Conservation (phyloP, 2,888 invertebrate genomes). For the Epistrophe eligans region DNA sequence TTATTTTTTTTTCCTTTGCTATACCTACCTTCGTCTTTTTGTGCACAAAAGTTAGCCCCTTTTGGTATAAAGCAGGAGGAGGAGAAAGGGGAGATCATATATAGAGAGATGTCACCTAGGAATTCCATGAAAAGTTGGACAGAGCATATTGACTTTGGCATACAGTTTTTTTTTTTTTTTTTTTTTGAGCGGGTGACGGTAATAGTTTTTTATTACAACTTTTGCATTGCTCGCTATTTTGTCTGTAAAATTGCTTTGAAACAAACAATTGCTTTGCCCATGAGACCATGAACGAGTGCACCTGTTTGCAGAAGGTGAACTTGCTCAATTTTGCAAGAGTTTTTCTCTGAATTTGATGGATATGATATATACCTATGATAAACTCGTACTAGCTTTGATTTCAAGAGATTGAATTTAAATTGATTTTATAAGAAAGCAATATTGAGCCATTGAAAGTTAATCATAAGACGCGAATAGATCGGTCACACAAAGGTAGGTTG, state of each 20-base stretch:
- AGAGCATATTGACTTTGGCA: conserved; percentile 47
- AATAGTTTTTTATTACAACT: conserved; percentile 33
- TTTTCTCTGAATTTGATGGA: not conserved
- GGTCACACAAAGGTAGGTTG: too few relatives aligned
- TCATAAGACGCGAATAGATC: too few relatives aligned
- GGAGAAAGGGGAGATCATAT: not conserved
- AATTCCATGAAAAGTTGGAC: conserved; percentile 48
- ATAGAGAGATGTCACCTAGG: conserved; percentile 52
- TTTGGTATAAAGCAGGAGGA: not conserved
- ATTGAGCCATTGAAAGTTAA: not conserved
- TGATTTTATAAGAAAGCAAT: not conserved
- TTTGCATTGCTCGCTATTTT: conserved; percentile 28
- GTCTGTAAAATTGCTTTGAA: conserved; percentile 44
- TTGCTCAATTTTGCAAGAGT: conserved; percentile 8
- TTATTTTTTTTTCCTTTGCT: conserved; percentile 10
- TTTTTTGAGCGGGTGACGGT: not conserved
- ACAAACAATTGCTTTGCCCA: conserved; percentile 28
- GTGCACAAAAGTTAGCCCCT: conserved; percentile 45
- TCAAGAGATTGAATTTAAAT: not conserved
- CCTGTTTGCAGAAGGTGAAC: conserved; percentile 32
- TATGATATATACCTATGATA: too few relatives aligned
- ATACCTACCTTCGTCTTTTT: conserved; percentile 9
- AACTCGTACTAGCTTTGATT: not conserved
- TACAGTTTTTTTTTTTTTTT: conserved; percentile 1
- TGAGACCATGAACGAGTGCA: conserved; percentile 31